Evolutionary conservation across 1,140 invertebrate genomes (phyloP).

Genomic region (Hypsibius dujardini): DNA sequence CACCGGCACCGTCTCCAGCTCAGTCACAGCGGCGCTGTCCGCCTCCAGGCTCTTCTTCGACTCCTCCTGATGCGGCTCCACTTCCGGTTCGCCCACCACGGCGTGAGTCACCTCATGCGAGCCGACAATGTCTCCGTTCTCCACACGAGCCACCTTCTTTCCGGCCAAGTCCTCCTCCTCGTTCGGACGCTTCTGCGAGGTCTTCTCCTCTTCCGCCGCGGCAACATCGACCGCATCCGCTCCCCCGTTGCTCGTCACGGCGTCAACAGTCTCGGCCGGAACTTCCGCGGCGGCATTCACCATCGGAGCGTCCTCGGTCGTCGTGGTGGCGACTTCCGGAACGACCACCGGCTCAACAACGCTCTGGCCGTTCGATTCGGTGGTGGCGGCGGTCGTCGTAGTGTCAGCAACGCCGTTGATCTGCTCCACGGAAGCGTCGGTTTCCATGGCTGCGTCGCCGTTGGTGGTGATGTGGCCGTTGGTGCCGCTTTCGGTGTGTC

Average conservation of each 20-base stretch:
- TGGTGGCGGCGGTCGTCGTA: not conserved
- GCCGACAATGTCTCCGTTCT: not conserved
- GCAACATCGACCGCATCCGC: not conserved
- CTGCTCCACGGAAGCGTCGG: not conserved
- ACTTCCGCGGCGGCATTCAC: not conserved
- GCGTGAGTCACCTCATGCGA: not conserved
- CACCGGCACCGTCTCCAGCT: not conserved
- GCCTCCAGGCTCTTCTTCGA: not conserved
- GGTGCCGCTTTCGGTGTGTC: not conserved
- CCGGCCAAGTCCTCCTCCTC: not conserved
- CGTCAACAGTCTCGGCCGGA: too few relatives aligned
- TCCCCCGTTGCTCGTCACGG: too few relatives aligned
- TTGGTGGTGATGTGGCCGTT: not conserved
- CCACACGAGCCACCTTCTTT: constrained; percentile 13
- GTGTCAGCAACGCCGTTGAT: constrained; percentile 1
- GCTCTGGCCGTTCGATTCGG: too few relatives aligned
- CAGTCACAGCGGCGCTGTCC: too few relatives aligned
- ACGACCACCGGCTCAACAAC: too few relatives aligned
- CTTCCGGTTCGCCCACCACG: not conserved
- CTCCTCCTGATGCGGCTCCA: too few relatives aligned
- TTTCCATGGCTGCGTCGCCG: not conserved
- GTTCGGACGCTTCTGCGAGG: not conserved
- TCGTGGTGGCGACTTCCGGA: not conserved
- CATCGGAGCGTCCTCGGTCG: not conserved
- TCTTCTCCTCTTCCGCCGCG: not conserved